Evolutionary conservation across 2,888 invertebrate species (phyloP).

Genomic region (Cephus pygmeus): DNA sequence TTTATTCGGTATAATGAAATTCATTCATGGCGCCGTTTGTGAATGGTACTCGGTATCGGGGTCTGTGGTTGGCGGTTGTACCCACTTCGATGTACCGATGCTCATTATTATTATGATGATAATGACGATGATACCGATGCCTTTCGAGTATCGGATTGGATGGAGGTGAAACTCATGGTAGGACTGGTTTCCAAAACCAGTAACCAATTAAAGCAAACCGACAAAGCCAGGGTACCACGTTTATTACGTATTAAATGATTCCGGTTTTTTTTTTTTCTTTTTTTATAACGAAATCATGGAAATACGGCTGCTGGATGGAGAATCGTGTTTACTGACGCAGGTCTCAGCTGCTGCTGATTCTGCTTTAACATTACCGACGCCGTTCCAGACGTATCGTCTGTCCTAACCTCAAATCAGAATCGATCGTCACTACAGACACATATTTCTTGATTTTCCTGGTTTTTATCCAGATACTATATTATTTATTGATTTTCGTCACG

Average conservation of each 20-base stretch:
- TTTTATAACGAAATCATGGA: not conserved
- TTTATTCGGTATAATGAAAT: not conserved
- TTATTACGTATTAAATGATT: slow-evolving; percentile 45
- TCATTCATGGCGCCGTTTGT: slow-evolving; percentile 44
- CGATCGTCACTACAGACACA: too few species aligned
- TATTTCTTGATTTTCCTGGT: too few species aligned
- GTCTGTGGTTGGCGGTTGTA: not conserved
- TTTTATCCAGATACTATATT: too few species aligned
- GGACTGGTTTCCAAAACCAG: slow-evolving; percentile 43
- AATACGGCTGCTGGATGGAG: not conserved
- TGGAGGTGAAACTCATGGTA: not conserved
- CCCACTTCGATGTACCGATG: not conserved
- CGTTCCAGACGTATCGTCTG: not conserved
- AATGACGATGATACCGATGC: not conserved
- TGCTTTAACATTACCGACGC: not conserved
- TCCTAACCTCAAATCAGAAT: too few species aligned
- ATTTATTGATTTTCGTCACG: too few species aligned
- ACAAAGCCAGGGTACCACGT: slow-evolving; percentile 33
- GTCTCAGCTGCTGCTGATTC: not conserved
- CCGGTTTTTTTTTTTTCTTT: slow-evolving; percentile 10
- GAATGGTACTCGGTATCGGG: slow-evolving; percentile 32
- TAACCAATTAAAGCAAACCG: slow-evolving; percentile 35
- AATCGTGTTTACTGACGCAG: not conserved
- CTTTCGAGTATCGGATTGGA: not conserved
- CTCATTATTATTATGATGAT: too few species aligned